phyloP scores from a whole-genome alignment of 2,113 vertebrate genomes.

The Procapra przewalskii region DNA sequence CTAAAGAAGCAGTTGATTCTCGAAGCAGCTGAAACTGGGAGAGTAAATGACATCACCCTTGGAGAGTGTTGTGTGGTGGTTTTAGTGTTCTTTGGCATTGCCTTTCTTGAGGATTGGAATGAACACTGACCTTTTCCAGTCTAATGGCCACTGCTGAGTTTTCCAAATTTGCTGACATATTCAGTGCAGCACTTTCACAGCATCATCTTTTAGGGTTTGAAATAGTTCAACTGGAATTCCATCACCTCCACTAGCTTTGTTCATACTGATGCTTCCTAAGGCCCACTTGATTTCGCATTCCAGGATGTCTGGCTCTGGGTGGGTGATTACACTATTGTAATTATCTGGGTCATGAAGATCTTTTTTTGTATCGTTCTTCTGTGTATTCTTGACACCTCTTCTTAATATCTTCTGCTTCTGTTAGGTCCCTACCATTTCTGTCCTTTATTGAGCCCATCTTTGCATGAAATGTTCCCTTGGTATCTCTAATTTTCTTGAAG shows the following conservation, averaged over 20 bases:
- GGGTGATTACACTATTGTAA: background rate
- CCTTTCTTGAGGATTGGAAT: background rate
- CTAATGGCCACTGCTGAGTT: background rate
- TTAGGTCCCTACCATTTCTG: background rate
- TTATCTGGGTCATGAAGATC: background rate
- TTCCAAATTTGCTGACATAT: background rate
- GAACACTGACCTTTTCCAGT: background rate
- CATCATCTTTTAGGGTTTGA: background rate
- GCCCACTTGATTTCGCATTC: background rate
- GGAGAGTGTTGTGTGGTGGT: background rate
- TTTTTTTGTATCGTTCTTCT: background rate
- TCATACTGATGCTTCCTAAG: background rate
- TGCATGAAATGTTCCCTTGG: background rate
- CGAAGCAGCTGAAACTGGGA: background rate
- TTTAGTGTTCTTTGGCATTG: background rate
- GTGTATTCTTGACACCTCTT: background rate
- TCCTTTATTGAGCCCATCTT: background rate
- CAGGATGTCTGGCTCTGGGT: background rate
- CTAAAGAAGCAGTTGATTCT: background rate
- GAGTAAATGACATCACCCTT: background rate
- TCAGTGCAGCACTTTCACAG: background rate
- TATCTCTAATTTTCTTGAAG: background rate
- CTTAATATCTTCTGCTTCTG: background rate
- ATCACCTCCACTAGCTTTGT: background rate
- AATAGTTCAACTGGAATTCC: background rate